Evolutionary conservation across 2,888 invertebrate genomes (phyloP).

Genomic region (Amphimallon solstitiale): DNA sequence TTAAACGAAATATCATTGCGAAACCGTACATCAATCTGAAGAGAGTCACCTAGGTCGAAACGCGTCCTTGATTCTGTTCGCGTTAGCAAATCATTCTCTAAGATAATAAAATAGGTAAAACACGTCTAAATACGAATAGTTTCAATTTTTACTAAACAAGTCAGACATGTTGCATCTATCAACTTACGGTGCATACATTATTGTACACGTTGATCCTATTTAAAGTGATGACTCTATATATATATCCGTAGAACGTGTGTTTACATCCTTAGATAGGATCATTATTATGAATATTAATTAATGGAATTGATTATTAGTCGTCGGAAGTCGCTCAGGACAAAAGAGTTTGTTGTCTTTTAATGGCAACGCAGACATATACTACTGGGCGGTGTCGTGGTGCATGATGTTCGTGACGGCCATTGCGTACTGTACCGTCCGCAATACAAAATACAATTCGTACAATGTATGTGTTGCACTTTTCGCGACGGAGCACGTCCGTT

Average conservation of each 20-base stretch:
- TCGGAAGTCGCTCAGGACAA: conserved; percentile 45
- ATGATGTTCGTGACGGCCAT: conserved; percentile 25
- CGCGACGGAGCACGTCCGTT: conserved; percentile 35
- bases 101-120: too few relatives aligned
- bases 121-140: too few relatives aligned
- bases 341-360: conserved; percentile 41
- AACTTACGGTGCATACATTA: too few relatives aligned
- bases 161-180: too few relatives aligned
- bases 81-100: too few relatives aligned
- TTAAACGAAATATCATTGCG: too few relatives aligned
- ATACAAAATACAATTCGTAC: background rate
- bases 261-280: conserved; percentile 11
- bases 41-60: too few relatives aligned
- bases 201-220: too few relatives aligned
- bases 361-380: conserved; percentile 33
- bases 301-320: conserved; percentile 45
- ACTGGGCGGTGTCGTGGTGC: conserved; percentile 32
- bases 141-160: too few relatives aligned
- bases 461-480: conserved; percentile 33
- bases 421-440: conserved; percentile 11
- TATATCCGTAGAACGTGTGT: background rate
- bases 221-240: too few relatives aligned
- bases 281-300: conserved; percentile 47
- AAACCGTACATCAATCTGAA: too few relatives aligned
- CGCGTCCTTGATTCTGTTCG: too few relatives aligned